Conservation (phyloP, 1,140 invertebrate genomes). For the Palaemon carinicauda region DNA sequence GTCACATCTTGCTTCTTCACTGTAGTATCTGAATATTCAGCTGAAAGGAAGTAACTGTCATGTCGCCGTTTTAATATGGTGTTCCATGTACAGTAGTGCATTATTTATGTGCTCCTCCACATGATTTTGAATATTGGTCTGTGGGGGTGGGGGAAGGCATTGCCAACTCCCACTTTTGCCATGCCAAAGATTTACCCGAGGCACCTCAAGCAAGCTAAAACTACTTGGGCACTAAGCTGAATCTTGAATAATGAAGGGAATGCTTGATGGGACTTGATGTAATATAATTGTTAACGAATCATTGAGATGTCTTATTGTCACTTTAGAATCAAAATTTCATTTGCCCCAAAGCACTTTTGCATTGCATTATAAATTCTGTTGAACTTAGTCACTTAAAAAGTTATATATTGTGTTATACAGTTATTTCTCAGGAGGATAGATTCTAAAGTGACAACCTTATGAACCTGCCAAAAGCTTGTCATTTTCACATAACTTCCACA, state of each 20-base stretch:
- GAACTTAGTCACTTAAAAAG: no score
- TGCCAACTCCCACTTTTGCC: background rate
- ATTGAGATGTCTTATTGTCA: background rate
- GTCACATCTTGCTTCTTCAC: slow-evolving; percentile 5
- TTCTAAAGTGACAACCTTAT: no score
- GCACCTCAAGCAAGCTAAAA: slow-evolving; percentile 19
- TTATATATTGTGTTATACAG: no score
- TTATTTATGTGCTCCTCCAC: background rate
- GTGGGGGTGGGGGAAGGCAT: background rate
- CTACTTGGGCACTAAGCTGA: background rate
- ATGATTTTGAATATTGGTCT: background rate
- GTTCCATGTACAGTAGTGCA: background rate
- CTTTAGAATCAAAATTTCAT: slow-evolving; percentile 9
- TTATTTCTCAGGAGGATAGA: no score
- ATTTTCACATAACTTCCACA: no score
- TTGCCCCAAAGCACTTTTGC: background rate
- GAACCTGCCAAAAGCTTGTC: no score
- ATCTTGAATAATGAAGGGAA: background rate
- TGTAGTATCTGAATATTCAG: slow-evolving; percentile 11
- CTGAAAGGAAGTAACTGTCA: background rate
- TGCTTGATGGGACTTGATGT: slow-evolving; percentile 15
- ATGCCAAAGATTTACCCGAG: background rate
- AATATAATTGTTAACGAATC: background rate
- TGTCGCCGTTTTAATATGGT: background rate
- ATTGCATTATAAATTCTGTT: no score